Evolutionary conservation across 2,888 invertebrate species (phyloP).

Genomic region (Orchesellides sinensis): DNA sequence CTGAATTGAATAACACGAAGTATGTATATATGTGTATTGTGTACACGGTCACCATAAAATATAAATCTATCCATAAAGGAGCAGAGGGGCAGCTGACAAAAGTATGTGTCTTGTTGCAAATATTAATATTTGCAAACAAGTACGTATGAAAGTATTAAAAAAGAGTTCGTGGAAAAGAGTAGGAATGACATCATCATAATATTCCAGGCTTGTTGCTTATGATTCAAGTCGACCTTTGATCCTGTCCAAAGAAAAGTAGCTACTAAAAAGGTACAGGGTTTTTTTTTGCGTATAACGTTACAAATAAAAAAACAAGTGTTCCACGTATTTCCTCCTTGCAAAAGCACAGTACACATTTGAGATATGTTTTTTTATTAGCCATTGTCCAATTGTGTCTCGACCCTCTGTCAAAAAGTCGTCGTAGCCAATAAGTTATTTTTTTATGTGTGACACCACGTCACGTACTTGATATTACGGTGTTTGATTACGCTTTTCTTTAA

Average conservation of each 20-base stretch:
- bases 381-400: constrained; percentile 44
- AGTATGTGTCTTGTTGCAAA: no score
- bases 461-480: background rate
- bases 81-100: background rate
- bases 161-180: no score
- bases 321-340: background rate
- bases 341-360: background rate
- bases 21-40: no score
- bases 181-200: no score
- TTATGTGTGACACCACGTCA: background rate
- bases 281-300: background rate
- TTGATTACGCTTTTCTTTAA: background rate
- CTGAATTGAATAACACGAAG: background rate
- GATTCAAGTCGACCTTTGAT: no score
- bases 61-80: background rate
- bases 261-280: background rate
- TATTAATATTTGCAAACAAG: no score
- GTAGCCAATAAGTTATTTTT: no score
- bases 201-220: no score
- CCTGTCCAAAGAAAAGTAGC: background rate
- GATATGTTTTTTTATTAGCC: constrained; percentile 57
- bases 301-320: background rate
- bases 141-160: no score
- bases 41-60: background rate
- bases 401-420: no score